Evolutionary conservation across 2,113 vertebrate genomes (phyloP), one percentile per base, ranked within the genome.

Genomic region (Oncorhynchus clarkii): DNA sequence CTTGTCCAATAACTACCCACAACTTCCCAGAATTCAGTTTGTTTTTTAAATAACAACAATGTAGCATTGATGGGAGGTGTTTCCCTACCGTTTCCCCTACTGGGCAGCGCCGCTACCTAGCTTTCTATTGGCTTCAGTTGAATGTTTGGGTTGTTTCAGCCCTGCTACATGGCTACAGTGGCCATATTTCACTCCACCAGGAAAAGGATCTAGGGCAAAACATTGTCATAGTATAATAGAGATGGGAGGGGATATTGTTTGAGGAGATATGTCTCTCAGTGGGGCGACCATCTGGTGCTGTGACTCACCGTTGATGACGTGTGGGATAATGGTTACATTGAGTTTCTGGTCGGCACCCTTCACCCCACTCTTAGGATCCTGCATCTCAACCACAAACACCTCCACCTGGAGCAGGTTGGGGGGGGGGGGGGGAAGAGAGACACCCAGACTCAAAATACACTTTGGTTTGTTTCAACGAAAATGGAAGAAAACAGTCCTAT

Each of bases 371-470:
- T 95, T 94, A 0, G 92, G 89, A 75, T 92, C 93, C 90, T 99
- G 98, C 96, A 99, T 99, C 87, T 97, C 95, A 87, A 97, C 93
- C 85, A 98, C 84, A 0, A 96, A 86, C 0, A 86, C 78, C 82
- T 97, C 97, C 0, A 98, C 82, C 98, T 99, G 93, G 20, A 54
- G 73, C n/a, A 71, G 9, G 51, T 27, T 27, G 51, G 8, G 62
- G n/a, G 2, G 59, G 7, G 59, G 2, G 2, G 22, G n/a, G 34
- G 11, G n/a, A n/a, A n/a, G n/a, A 51, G 7, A 62, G 72, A 54
- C 27, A 57, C 16, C 12, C 26, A 22, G 3, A 22, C 18, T 18
- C 31, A 6, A 34, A 65, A 65, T 16, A 12, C 71, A 39, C 22
- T 62, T 65, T 27, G 49, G 6, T 18, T 67, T 62, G 22, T 26